Evolutionary conservation across 1,140 invertebrate species (phyloP).

Genomic region (Drosophila funebris): DNA sequence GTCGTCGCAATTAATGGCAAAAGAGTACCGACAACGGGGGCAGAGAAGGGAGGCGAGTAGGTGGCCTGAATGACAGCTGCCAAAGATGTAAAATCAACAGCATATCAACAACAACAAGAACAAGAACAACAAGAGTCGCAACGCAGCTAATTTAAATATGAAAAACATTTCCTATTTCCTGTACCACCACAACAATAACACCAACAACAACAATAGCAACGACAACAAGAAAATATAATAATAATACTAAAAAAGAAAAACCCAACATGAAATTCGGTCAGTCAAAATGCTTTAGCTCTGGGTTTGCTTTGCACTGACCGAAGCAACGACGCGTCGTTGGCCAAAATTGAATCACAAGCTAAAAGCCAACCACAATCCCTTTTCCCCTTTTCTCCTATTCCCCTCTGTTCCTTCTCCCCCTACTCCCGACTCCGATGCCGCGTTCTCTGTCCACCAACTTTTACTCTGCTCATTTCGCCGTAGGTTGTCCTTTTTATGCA

Average conservation of each 20-base stretch:
- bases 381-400: not conserved
- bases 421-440: no score
- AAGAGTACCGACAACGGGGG: not conserved
- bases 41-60: no score
- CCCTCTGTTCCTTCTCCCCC: not conserved
- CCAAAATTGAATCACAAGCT: slow-evolving; percentile 37
- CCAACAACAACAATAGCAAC: not conserved
- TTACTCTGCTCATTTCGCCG: not conserved
- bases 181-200: slow-evolving; percentile 21
- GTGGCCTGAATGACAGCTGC: slow-evolving; percentile 43
- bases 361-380: slow-evolving; percentile 4
- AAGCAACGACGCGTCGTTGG: slow-evolving; percentile 15
- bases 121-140: slow-evolving; percentile 15
- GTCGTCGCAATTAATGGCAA: slow-evolving; percentile 34
- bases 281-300: not conserved
- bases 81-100: slow-evolving; percentile 34
- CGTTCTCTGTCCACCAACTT: not conserved
- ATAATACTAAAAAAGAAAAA: slow-evolving; percentile 53
- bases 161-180: slow-evolving; percentile 81
- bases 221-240: not conserved
- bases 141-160: slow-evolving; percentile 72
- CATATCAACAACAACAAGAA: slow-evolving; percentile 5
- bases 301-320: not conserved
- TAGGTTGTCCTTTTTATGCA: slow-evolving; percentile 10
- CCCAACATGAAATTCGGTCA: slow-evolving; percentile 27